phyloP scores from a whole-genome alignment of 2,888 invertebrate species.

The Luperina testacea region DNA sequence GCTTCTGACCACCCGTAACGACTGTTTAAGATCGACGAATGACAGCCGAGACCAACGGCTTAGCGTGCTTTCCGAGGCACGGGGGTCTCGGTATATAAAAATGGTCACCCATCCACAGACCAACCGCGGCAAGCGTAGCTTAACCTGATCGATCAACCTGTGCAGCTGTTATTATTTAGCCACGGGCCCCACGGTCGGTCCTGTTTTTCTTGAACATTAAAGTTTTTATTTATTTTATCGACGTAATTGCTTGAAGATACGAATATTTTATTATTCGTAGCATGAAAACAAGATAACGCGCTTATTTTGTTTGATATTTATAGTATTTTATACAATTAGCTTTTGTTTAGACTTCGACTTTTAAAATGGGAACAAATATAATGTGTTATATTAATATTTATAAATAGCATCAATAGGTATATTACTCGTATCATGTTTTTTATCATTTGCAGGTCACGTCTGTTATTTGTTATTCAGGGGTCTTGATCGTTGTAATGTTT shows the following conservation, averaged over 20 bases:
- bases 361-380: background rate
- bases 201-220: no score
- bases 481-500: background rate
- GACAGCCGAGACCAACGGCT: no score
- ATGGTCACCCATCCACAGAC: no score
- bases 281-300: background rate
- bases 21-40: no score
- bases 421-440: background rate
- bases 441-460: background rate
- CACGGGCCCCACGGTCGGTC: no score
- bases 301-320: background rate
- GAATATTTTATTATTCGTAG: no score
- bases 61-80: no score
- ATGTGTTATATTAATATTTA: background rate
- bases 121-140: no score
- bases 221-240: background rate
- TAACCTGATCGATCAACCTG: no score
- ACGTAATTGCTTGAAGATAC: background rate
- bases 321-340: background rate
- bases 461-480: background rate
- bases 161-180: no score
- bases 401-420: background rate
- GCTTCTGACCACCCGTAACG: no score
- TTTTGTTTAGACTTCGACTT: background rate
- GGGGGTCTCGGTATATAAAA: no score